Conservation (phyloP, 2,888 invertebrate species). For the Euproctis similis region DNA sequence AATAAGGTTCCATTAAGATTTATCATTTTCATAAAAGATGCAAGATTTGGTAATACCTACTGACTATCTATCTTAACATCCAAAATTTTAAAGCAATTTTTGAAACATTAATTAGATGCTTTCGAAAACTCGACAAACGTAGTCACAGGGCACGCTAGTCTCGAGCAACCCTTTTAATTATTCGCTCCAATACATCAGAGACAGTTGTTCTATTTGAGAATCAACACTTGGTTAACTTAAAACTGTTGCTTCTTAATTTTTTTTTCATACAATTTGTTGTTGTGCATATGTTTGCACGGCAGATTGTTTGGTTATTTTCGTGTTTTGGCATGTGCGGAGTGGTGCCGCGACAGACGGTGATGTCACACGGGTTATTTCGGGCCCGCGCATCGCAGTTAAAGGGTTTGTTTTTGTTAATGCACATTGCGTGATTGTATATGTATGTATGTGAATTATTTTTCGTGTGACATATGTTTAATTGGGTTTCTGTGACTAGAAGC, state of each 20-base stretch:
- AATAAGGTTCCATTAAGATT: too few relatives aligned
- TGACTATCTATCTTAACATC: conserved; percentile 1
- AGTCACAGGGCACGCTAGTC: conserved; percentile 9
- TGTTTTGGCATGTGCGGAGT: conserved; percentile 58
- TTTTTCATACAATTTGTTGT: conserved; percentile 16
- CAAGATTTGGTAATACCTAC: too few relatives aligned
- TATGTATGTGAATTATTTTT: conserved; percentile 12
- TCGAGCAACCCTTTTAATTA: conserved; percentile 36
- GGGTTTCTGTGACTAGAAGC: too few relatives aligned
- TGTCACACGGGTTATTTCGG: conserved; percentile 59
- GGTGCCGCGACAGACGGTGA: conserved; percentile 66
- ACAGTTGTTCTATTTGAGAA: conserved; percentile 45
- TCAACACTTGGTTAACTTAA: conserved; percentile 35
- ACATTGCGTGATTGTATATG: conserved; percentile 22
- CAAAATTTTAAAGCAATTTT: too few relatives aligned
- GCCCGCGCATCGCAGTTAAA: conserved; percentile 43
- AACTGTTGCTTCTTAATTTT: conserved; percentile 21
- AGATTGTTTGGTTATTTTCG: conserved; percentile 63
- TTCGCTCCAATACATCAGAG: conserved; percentile 37
- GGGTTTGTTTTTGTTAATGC: conserved; percentile 47
- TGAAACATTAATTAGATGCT: too few relatives aligned
- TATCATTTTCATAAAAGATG: too few relatives aligned
- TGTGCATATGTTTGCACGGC: conserved; percentile 37
- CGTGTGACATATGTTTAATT: conserved; percentile 14
- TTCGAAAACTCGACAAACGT: too few relatives aligned